phyloP scores from a whole-genome alignment of 1,140 invertebrate species.

The Lasioglossum baleicum region DNA sequence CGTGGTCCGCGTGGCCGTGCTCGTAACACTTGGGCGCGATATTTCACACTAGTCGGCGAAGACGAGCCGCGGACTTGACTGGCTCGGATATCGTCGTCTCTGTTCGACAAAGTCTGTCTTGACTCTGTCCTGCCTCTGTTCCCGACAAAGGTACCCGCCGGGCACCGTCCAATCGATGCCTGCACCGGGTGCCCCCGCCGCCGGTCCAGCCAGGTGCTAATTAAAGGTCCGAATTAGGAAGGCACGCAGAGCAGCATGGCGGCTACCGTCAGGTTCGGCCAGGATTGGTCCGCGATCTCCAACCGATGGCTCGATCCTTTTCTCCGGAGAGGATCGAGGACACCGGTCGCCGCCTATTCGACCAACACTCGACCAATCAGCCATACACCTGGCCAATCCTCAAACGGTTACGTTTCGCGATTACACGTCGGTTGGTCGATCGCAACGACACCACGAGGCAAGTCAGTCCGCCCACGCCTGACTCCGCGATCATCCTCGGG shows the following conservation, averaged over 20 bases:
- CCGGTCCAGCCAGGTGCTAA: conserved; percentile 58
- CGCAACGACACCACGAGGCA: conserved; percentile 22
- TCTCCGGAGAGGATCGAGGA: neutral
- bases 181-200: conserved; percentile 38
- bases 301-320: conserved; percentile 28
- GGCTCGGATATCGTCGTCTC: conserved; percentile 58
- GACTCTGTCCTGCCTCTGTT: conserved; percentile 41
- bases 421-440: conserved; percentile 49
- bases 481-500: neutral
- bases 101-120: conserved; percentile 24
- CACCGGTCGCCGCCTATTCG: conserved; percentile 55
- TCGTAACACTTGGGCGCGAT: conserved; percentile 80
- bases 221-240: conserved; percentile 67
- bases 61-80: conserved; percentile 53
- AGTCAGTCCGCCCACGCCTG: conserved; percentile 53
- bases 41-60: conserved; percentile 79
- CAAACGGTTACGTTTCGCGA: conserved; percentile 37
- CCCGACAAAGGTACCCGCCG: conserved; percentile 17
- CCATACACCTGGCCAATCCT: conserved; percentile 41
- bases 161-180: conserved; percentile 44
- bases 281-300: conserved; percentile 44
- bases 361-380: conserved; percentile 40
- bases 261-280: neutral
- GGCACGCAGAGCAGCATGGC: conserved; percentile 59
- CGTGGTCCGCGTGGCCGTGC: conserved; percentile 54